Conservation (phyloP, 2,888 invertebrate genomes). For the Acleris sparsana region DNA sequence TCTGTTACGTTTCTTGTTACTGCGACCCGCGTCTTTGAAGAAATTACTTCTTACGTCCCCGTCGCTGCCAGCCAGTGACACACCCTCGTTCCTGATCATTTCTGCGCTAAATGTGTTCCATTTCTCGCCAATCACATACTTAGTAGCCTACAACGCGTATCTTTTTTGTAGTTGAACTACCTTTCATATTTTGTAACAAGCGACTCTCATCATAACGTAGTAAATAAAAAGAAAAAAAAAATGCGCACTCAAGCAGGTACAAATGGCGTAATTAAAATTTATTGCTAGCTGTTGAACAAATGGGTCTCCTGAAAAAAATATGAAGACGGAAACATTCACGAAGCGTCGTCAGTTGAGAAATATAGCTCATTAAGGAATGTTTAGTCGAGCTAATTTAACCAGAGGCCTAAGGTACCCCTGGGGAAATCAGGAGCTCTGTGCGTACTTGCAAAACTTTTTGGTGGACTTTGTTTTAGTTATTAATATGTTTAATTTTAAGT, state of each 20-base stretch:
- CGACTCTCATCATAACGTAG: too few relatives aligned
- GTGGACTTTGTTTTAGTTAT: slow-evolving; percentile 55
- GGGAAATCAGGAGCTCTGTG: slow-evolving; percentile 74
- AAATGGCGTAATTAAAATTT: slow-evolving; percentile 37
- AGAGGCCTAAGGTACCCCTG: slow-evolving; percentile 62
- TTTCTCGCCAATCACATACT: slow-evolving; percentile 26
- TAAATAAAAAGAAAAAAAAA: neutral
- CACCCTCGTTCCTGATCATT: slow-evolving; percentile 54
- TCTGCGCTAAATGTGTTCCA: slow-evolving; percentile 41
- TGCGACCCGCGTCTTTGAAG: slow-evolving; percentile 71
- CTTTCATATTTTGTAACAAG: too few relatives aligned
- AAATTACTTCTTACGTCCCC: slow-evolving; percentile 68
- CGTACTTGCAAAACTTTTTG: slow-evolving; percentile 65
- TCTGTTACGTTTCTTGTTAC: slow-evolving; percentile 70
- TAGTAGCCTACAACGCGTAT: too few relatives aligned
- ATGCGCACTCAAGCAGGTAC: slow-evolving; percentile 3
- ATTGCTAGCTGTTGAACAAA: slow-evolving; percentile 32
- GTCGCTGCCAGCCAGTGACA: slow-evolving; percentile 59
- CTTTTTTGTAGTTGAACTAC: too few relatives aligned
- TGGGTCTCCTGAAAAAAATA: slow-evolving; percentile 47
- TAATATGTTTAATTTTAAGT: slow-evolving; percentile 42
- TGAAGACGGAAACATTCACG: slow-evolving; percentile 58
- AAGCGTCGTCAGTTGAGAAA: slow-evolving; percentile 66
- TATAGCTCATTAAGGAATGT: slow-evolving; percentile 74
- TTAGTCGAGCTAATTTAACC: slow-evolving; percentile 76